Evolutionary conservation across 2,888 invertebrate species (phyloP), one percentile per base, ranked within the genome.

Genomic region (Cyclophora punctaria): DNA sequence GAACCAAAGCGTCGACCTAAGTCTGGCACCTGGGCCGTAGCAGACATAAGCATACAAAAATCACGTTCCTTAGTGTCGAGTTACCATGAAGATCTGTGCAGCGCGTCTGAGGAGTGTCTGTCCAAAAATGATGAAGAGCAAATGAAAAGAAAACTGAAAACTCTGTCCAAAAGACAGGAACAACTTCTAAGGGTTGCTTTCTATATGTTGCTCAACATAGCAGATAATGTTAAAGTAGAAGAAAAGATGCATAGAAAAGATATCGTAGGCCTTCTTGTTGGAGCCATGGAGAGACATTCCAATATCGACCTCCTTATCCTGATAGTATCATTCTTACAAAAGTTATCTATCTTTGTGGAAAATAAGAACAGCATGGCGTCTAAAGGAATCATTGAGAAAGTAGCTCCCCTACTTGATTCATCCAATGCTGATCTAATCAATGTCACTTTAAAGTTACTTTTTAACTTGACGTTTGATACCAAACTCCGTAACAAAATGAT

Each of bases 171-270:
- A 69, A 97, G 98, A 79, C 98, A 99, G 76, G 98, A 98, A 70
- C 96, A 97, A 72, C 88, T 98, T 34, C 84, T 98, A 40, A 90
- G 97, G 78, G 98, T 97, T 45, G 95, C 96, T 3, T 96, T 96
- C 78, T 97, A 98, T 80, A 90, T 99, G 73, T 88, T 99, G 49
- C 87, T 98, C 47, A 99, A 99, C 78, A 94, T 99, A 79, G 96
- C 98, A 3, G 98, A 98, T 80, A 98, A 98, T 88, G 92, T 96
- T 5, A 95, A 95, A 76, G 95, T 98, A 3, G 99, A 99, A 82
- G 95, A 97, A 81, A 99, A 99, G 89, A 99, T 99, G 96, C 93
- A 96, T 35, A 96, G 96, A 68, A 95, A 98, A 78, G 96, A 95
- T 69, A 93, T 98, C 59, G 95, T 97, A 3, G 94, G 94, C 42